Conservation (phyloP, 53 echinoderm and acorn worm genomes). For the Mesocentrotus franciscanus region DNA sequence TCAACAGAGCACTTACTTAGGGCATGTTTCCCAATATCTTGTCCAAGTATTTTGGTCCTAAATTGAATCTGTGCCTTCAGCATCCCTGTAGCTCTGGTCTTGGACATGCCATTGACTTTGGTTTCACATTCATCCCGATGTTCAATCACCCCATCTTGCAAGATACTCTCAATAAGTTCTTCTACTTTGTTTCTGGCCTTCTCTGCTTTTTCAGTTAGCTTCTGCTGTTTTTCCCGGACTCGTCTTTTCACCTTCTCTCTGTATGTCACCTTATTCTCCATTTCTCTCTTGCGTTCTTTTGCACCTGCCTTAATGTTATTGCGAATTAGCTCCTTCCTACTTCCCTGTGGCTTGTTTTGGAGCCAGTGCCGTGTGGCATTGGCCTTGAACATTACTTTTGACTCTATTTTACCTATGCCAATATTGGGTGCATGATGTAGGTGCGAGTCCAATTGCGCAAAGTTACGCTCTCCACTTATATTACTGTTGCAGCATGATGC, state of each 20-base stretch:
- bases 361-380: not conserved
- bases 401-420: slow-evolving; percentile 5
- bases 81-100: not conserved
- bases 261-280: not conserved
- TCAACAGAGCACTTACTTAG: not conserved
- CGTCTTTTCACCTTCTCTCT: not conserved
- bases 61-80: slow-evolving; percentile 9
- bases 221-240: slow-evolving; percentile 12
- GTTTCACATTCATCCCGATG: not conserved
- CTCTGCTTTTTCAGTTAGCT: not conserved
- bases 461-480: slow-evolving; percentile 59
- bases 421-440: slow-evolving; percentile 7
- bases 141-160: not conserved
- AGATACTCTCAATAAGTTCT: slow-evolving; percentile 8
- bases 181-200: slow-evolving; percentile 1
- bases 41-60: slow-evolving; percentile 45
- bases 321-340: not conserved
- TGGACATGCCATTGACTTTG: not conserved
- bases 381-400: slow-evolving; percentile 23
- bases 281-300: not conserved
- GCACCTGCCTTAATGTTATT: not conserved
- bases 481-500: slow-evolving; percentile 10
- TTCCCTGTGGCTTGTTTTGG: not conserved
- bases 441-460: slow-evolving; percentile 30
- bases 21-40: slow-evolving; percentile 11